Base-by-base conservation (phyloP, 1,140 invertebrate species). In the Polyergus mexicanus region DNA sequence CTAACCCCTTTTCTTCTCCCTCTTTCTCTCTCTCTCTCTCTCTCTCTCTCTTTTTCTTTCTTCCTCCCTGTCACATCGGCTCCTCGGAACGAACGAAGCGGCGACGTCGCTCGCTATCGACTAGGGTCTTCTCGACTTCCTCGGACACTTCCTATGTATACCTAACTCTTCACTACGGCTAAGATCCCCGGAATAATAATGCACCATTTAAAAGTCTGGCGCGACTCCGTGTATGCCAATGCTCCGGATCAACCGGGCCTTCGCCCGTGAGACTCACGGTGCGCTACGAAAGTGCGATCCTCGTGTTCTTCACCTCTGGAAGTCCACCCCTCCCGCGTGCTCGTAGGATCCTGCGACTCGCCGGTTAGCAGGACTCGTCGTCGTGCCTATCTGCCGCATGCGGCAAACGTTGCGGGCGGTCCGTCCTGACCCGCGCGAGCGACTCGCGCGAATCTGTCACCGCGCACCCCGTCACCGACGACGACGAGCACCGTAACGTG, bases 51-150 rank as follows among this genome's bases (percentile, higher is more conserved):
- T 58, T 1, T 47, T 11, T 89, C 58, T 74, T 51, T 74, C 35
- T 69, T 75, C 62, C 60, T 63, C 41, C 54, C 63, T 83, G 78
- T 83, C 68, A 83, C 78, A 38, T 56, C 68, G 78, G 78, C 68
- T 83, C 78, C 78, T 72, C 78, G 66, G 68, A 74, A 74, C 68
- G 78, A 81, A 81, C 35, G 66, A 83, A 83, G 78, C 78, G 68
- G 54, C 54, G 68, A 83, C 38, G 78, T 83, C 78, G 78, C 56
- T 83, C 54, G 28, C 78, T 83, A 83, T 83, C 58, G 65, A 84
- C 91, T 94, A 95, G 80, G 94, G 94, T 89, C 94, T 91, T 88
- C 93, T 93, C 74, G 93, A 95, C 88, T 93, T 95, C 86, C 94
- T 93, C 62, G 93, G 93, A 86, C 92, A 94, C 93, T 94, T 94